These are phyloP conservation scores for Adelges cooleyi DNA, from an alignment of 1,140 invertebrate species.

Conservation along the genomic window DNA sequence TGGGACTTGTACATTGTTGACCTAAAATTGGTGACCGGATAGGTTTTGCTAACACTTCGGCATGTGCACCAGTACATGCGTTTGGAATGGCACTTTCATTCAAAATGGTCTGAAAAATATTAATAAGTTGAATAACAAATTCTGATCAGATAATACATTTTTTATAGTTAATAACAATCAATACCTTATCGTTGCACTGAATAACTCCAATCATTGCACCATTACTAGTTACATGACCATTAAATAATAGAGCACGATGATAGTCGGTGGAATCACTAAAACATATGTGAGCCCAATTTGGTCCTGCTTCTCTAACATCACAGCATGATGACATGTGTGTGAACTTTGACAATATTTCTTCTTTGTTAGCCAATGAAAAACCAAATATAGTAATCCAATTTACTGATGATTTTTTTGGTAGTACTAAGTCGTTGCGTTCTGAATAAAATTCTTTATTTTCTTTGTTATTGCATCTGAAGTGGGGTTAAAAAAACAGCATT, in stretches of 20 bases:
- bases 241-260: conserved; percentile 19
- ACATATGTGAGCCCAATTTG: conserved; percentile 26
- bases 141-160: not conserved
- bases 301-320: conserved; percentile 16
- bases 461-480: conserved; percentile 8
- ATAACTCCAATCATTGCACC: conserved; percentile 25
- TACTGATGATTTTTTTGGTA: not conserved
- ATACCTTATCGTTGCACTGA: conserved; percentile 20
- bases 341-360: conserved; percentile 24
- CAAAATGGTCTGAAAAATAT: conserved; percentile 11
- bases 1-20: conserved; percentile 11
- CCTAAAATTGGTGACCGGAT: conserved; percentile 14
- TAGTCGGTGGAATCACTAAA: conserved; percentile 19
- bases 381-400: conserved; percentile 18
- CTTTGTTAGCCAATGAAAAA: conserved; percentile 12
- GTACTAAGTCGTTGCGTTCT: not conserved
- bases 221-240: conserved; percentile 21
- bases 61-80: not conserved
- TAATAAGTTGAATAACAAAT: not conserved
- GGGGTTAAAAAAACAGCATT: not conserved
- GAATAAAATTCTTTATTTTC: conserved; percentile 26
- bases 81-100: not conserved
- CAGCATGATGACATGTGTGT: conserved; percentile 6
- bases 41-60: not conserved
- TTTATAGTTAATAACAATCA: not conserved